Base-by-base conservation (phyloP, 2,888 invertebrate species). In the Chalcis sispes region DNA sequence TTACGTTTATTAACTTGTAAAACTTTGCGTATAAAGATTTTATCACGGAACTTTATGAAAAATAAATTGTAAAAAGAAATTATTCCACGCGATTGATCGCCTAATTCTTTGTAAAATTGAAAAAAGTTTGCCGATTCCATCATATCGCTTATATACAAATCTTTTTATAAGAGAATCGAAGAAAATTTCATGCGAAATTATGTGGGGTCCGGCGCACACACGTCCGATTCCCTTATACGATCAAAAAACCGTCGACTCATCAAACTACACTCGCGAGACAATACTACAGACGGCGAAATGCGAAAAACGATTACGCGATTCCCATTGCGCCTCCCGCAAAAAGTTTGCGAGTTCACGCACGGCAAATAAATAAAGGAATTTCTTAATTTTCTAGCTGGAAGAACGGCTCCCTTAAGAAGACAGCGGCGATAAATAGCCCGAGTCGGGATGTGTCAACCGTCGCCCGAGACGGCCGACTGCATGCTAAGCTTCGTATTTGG, bases 291-390 rank as follows among this genome's bases (percentile, higher is more conserved):
- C 4, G 3, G 23, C 2, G 7, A 52, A 25, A 52, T 10, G 52
- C 25, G 25, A 25, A 25, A 42, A 42, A 42, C 2, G 13, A 42
- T 42, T 42, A 15, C 42, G 7, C 15, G 42, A 4, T 4, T 13
- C 15, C 15, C 5, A 8, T 5, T 3, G 8, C 7, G 13, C 42
- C 42, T 42, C 2, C 36, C 20, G 25, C 20, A 25, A 52, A 52
- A 23, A 4, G 5, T 52, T 52, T 25, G 2, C 29, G 13, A 15
- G 10, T n/a, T 13, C 29, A 1, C 18, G 4, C 50, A 20, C 20
- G 15, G 18, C 46, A 29, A 48, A 64, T 64, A 64, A 64, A 64
- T 32, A 64, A 64, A 29, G 66, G 40, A 52, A 56, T 66, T 66
- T 66, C 66, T 42, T 66, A 54, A 66, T 66, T 66, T 66, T 36